Evolutionary conservation across 2,888 invertebrate genomes (phyloP).

Genomic region (Calameuta filiformis): DNA sequence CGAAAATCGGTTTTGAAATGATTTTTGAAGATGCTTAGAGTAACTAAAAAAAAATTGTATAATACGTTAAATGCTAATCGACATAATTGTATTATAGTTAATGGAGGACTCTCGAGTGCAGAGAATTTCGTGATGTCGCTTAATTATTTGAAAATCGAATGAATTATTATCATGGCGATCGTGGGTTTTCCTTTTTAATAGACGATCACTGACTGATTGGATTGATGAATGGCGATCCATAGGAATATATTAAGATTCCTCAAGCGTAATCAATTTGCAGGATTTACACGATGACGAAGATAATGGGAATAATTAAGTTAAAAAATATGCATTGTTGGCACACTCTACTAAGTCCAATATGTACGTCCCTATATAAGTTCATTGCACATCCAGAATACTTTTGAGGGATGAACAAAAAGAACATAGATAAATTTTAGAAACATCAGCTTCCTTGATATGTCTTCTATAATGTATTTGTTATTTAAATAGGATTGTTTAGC

Average conservation of each 20-base stretch:
- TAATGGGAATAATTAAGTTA: slow-evolving; percentile 26
- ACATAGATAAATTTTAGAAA: slow-evolving; percentile 39
- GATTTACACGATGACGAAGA: slow-evolving; percentile 9
- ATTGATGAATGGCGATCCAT: neutral
- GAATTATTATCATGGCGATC: slow-evolving; percentile 29
- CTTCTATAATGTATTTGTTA: slow-evolving; percentile 56
- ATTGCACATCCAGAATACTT: neutral
- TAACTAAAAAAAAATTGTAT: slow-evolving; percentile 45
- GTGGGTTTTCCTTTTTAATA: too few relatives aligned
- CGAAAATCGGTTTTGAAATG: slow-evolving; percentile 36
- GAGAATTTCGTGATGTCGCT: slow-evolving; percentile 44
- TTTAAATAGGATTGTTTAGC: slow-evolving; percentile 52
- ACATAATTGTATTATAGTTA: slow-evolving; percentile 47
- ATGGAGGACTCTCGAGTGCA: slow-evolving; percentile 37
- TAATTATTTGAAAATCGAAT: slow-evolving; percentile 34
- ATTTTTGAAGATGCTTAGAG: slow-evolving; percentile 42
- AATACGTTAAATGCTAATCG: slow-evolving; percentile 23
- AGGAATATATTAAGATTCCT: neutral
- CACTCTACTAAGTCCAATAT: too few relatives aligned
- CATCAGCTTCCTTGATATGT: slow-evolving; percentile 55
- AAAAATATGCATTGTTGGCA: slow-evolving; percentile 30
- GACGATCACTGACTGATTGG: too few relatives aligned
- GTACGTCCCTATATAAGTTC: too few relatives aligned
- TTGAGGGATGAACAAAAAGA: slow-evolving; percentile 1
- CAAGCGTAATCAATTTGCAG: neutral